A percentile compares a stretch with the other conserved stretches of the same genome.
These are phyloP conservation scores for Etheostoma cragini DNA, from an alignment of 2,113 vertebrate genomes.

Conservation along the genomic window DNA sequence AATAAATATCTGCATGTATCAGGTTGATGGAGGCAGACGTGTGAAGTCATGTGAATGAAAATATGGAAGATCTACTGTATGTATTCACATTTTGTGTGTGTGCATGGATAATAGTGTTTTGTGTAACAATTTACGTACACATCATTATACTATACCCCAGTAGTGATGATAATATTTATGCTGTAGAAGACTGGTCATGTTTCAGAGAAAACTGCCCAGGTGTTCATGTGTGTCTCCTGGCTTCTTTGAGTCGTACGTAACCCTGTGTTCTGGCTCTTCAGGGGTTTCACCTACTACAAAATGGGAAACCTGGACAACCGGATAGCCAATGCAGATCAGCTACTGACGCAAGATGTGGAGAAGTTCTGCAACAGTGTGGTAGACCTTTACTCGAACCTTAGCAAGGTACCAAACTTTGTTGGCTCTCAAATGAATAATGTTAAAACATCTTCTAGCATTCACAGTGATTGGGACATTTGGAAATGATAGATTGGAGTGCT, in stretches of 20 bases:
- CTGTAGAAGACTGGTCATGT: too few relatives aligned
- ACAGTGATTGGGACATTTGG: background rate
- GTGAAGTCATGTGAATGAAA: too few relatives aligned
- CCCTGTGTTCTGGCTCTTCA: conserved; percentile 58
- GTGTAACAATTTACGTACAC: too few relatives aligned
- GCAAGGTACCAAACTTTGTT: conserved; percentile 86
- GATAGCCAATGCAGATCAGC: conserved; percentile 96
- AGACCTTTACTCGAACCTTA: conserved; percentile 98
- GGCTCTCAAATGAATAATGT: background rate
- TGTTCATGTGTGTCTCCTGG: background rate
- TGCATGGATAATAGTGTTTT: too few relatives aligned
- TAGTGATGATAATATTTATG: too few relatives aligned
- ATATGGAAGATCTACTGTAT: too few relatives aligned
- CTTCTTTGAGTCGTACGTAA: background rate
- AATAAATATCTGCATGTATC: too few relatives aligned
- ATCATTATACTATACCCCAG: too few relatives aligned
- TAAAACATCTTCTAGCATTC: too few relatives aligned
- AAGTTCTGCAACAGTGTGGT: conserved; percentile 99
- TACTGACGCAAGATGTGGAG: conserved; percentile 98
- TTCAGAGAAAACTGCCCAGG: too few relatives aligned
- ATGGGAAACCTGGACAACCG: conserved; percentile 99
- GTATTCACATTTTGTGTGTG: too few relatives aligned
- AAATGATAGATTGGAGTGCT: background rate
- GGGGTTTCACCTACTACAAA: conserved; percentile 97
- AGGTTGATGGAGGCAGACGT: too few relatives aligned